Conservation (phyloP, 1,140 invertebrate species). For the Drosophila nebulosa region DNA sequence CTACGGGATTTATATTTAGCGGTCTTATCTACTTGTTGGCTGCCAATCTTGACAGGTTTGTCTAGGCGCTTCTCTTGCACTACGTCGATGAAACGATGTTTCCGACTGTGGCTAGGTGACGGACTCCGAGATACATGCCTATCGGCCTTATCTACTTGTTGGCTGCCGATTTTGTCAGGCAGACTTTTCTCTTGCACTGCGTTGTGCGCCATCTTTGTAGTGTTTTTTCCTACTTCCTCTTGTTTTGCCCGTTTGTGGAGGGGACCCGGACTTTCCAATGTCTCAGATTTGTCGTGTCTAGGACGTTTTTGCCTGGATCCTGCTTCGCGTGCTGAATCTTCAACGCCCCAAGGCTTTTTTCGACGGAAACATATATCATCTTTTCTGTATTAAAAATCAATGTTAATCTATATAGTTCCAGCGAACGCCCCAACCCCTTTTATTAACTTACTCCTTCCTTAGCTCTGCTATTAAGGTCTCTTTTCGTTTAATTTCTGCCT, state of each 20-base stretch:
- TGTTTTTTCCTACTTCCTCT: neutral
- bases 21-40: neutral
- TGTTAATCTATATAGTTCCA: neutral
- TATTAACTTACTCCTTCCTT: slow-evolving; percentile 65
- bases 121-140: too few species aligned
- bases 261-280: neutral
- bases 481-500: slow-evolving; percentile 64
- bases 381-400: slow-evolving; percentile 37
- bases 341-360: slow-evolving; percentile 10
- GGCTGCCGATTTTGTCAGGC: too few species aligned
- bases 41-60: neutral
- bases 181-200: too few species aligned
- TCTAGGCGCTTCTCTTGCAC: neutral
- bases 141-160: too few species aligned
- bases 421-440: neutral
- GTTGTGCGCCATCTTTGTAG: neutral
- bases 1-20: neutral
- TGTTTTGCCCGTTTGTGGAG: neutral
- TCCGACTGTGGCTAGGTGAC: too few species aligned
- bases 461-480: slow-evolving; percentile 59
- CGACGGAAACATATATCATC: slow-evolving; percentile 74
- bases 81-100: too few species aligned
- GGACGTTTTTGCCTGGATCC: neutral
- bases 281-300: neutral
- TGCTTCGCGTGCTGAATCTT: neutral